Base-by-base conservation (phyloP, 1,140 invertebrate species). In the Goniozus legneri region DNA sequence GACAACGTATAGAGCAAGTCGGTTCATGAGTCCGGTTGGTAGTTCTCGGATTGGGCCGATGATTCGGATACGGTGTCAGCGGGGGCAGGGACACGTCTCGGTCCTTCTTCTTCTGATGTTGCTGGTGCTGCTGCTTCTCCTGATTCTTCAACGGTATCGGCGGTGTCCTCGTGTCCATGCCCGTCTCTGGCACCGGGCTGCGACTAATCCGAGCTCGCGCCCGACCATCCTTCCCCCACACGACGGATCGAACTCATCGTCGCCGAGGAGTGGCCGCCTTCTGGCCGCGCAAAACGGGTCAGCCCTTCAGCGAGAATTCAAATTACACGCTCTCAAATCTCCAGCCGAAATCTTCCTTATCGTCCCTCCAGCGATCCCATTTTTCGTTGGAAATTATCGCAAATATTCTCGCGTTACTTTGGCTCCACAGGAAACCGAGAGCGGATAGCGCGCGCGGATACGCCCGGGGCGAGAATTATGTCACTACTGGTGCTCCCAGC, bases 121-220 rank as follows among this genome's bases (percentile, higher is more conserved):
- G 50, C 44, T 65, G 38, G 34, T 42, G n/a, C n/a, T n/a, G n/a
- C n/a, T n/a, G 38, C 36, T 56, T 63, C 57, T 64, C 49, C 52
- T 62, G 56, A 31, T 52, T 37, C 58, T 68, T 75, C 36, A 63
- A 38, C 56, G 64, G 61, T 44, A 76, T 74, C 38, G 71, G 64
- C 40, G 73, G 73, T 42, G 71, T 71, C 69, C 66, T 75, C 52
- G 73, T 72, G 68, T 75, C 74, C 74, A 76, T 76, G 47, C 69
- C 74, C 56, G 45, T 53, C 45, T 68, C 48, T 56, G 56, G 37
- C 58, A 64, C 62, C 63, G 52, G 50, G 35, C 48, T 50, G 8
- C 57, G 15, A 54, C 57, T 65, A 59, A 27, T 59, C 45, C 44
- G 48, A 58, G 49, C 47, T 34, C 56, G 31, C 38, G 52, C 39